Evolutionary conservation across 2,797 vertebrate species (phyloP).

Genomic region (Melanotaenia pygmaea): DNA sequence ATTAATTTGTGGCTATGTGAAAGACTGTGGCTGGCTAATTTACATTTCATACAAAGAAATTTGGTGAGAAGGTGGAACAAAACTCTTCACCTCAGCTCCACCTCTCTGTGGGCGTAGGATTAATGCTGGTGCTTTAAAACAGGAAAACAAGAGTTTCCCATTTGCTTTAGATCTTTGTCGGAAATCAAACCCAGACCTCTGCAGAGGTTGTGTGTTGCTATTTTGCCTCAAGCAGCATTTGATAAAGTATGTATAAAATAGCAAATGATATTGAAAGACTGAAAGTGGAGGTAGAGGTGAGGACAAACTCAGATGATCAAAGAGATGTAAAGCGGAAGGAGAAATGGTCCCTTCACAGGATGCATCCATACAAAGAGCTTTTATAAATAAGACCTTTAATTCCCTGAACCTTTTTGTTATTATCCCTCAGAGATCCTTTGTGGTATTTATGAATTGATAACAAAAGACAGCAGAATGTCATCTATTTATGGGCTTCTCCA

Average conservation of each 20-base stretch:
- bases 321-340: constrained; percentile 23
- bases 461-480: constrained; percentile 46
- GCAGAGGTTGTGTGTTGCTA: constrained; percentile 18
- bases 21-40: background rate
- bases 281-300: constrained; percentile 25
- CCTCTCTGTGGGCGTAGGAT: constrained; percentile 28
- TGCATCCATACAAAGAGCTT: constrained; percentile 46
- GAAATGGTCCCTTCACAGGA: constrained; percentile 12
- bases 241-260: constrained; percentile 48
- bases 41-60: constrained; percentile 28
- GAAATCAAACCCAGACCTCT: constrained; percentile 46
- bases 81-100: constrained; percentile 15
- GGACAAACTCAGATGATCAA: constrained; percentile 52
- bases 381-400: constrained; percentile 47
- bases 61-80: constrained; percentile 21
- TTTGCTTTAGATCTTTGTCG: constrained; percentile 42
- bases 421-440: constrained; percentile 29
- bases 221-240: constrained; percentile 48
- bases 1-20: constrained; percentile 11
- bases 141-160: constrained; percentile 37
- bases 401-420: constrained; percentile 46
- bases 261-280: constrained; percentile 49
- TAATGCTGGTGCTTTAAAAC: constrained; percentile 48
- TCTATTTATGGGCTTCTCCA: constrained; percentile 30
- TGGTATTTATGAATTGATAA: constrained; percentile 65